These are phyloP conservation scores for Conistra vaccinii DNA, from an alignment of 2,888 invertebrate genomes.

Conservation along the genomic window DNA sequence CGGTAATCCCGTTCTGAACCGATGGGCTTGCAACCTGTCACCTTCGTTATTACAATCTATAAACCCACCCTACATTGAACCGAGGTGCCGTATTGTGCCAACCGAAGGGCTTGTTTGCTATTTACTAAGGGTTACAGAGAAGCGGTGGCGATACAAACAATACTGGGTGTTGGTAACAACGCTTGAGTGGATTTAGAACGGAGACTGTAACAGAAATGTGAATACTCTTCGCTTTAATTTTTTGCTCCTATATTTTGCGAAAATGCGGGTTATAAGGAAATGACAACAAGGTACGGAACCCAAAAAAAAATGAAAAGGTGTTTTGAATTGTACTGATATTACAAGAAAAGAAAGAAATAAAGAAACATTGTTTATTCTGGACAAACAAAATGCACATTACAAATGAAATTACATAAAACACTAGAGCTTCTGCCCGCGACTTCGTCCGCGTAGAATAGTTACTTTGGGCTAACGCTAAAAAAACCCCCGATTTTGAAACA, in stretches of 20 bases:
- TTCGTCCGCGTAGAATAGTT: too few relatives aligned
- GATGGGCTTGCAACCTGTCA: conserved; percentile 56
- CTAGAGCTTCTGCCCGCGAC: too few relatives aligned
- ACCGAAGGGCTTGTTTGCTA: conserved; percentile 25
- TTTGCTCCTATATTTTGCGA: not conserved
- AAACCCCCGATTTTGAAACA: too few relatives aligned
- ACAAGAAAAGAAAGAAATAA: too few relatives aligned
- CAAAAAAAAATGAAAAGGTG: too few relatives aligned
- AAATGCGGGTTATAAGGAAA: too few relatives aligned
- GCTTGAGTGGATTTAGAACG: conserved; percentile 16
- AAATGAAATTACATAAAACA: too few relatives aligned
- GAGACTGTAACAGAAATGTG: not conserved
- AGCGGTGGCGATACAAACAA: conserved; percentile 21
- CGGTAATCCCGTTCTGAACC: conserved; percentile 44
- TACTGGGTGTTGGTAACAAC: conserved; percentile 15
- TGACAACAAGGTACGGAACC: too few relatives aligned
- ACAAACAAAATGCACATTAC: too few relatives aligned
- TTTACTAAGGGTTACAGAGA: conserved; percentile 23
- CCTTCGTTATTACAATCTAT: conserved; percentile 64
- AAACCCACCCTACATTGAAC: conserved; percentile 49
- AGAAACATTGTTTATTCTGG: too few relatives aligned
- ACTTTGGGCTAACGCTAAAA: too few relatives aligned
- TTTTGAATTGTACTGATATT: too few relatives aligned
- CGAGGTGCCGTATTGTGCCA: conserved; percentile 44
- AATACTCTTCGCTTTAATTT: not conserved